Evolutionary conservation across 2,888 invertebrate species (phyloP), one percentile per base, ranked within the genome.

Genomic region (Dynastes grantii): DNA sequence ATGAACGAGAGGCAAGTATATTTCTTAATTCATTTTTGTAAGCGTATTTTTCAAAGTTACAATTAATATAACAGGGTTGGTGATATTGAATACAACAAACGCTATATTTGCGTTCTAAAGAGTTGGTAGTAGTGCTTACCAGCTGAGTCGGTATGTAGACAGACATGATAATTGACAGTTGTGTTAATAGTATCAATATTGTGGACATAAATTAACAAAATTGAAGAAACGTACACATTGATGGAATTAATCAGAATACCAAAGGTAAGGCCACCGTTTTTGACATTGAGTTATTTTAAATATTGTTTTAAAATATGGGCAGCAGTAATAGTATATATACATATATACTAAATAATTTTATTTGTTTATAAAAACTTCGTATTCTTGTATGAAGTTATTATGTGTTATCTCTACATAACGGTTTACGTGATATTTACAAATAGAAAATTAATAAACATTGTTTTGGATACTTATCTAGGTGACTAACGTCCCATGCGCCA

Each of bases 211-310:
- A 40, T 40, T 61, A 73, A 40, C 16, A 58, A 58, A 58, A 37
- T 9, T 40, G 29, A n/a, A 37, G 13, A 40, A 73, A 58, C 13
- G 8, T 40, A 58, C 9, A 58, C 51, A 49, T 78, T 71, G 13
- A 87, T 87, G 87, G 87, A 87, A 84, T 82, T 85, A 73, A 87
- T 87, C 76, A 87, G 85, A 85, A 87, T 86, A 64, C 87, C 87
- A 65, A 87, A 87, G 84, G 87, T 87, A 84, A 83, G 81, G 80
- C 49, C 70, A n/a, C 49, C 32, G 51, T 70, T 45, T 11, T 11
- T 45, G 8, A 11, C 9, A 45, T 45, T 8, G 11, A 0, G 2
- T 45, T 45, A 6, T 45, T 45, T 45, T 11, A 11, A 11, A 8
- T 45, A 45, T 45, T 1, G 8, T 45, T 45, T 8, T 11, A 45